Evolutionary conservation across 2,113 vertebrate species (phyloP).

Genomic region (Lynx canadensis): DNA sequence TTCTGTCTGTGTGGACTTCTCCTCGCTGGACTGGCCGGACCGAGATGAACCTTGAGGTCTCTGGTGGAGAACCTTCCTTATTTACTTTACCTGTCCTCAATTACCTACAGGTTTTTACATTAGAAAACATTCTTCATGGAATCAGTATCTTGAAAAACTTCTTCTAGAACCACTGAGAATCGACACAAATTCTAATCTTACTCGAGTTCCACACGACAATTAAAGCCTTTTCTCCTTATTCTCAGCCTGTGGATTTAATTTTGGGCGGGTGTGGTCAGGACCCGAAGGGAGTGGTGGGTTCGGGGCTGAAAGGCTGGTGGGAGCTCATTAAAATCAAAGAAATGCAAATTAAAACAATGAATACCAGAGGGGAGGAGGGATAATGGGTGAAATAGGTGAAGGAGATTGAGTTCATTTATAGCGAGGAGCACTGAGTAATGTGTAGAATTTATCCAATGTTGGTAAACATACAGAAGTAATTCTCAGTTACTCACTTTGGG

Average conservation of each 20-base stretch:
- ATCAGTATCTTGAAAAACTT: background rate
- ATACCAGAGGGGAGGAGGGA: fast-evolving
- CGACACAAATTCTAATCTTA: background rate
- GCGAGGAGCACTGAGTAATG: background rate
- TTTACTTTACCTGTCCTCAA: background rate
- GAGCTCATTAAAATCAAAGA: background rate
- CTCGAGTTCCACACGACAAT: background rate
- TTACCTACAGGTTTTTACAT: background rate
- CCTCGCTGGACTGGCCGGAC: too few relatives aligned
- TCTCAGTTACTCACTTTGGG: background rate
- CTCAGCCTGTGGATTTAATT: background rate
- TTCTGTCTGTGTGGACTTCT: background rate
- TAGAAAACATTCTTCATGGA: background rate
- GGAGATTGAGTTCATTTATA: background rate
- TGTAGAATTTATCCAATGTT: background rate
- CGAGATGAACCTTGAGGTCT: background rate
- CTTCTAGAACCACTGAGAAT: background rate
- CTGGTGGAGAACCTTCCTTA: background rate
- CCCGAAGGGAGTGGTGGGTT: background rate
- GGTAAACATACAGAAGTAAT: background rate
- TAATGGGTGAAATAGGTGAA: background rate
- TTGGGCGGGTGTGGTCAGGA: background rate
- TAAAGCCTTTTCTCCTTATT: background rate
- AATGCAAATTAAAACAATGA: background rate
- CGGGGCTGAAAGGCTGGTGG: background rate